phyloP scores from a whole-genome alignment of 1,140 invertebrate species.

The Lethocerus indicus region DNA sequence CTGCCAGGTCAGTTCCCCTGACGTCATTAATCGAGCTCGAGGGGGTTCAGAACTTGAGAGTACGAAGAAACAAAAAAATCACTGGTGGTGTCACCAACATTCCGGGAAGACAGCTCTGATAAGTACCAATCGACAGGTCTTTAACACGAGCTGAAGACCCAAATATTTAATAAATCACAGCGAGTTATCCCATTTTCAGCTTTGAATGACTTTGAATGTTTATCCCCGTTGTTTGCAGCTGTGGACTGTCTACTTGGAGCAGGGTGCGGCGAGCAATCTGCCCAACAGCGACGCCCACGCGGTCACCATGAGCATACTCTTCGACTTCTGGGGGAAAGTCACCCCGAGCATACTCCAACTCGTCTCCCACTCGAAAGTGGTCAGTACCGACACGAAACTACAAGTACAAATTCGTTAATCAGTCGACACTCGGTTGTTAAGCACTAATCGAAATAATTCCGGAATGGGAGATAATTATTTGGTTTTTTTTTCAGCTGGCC shows the following conservation, averaged over 20 bases:
- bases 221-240: conserved; percentile 34
- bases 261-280: conserved; percentile 48
- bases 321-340: conserved; percentile 97
- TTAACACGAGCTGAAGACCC: too few relatives aligned
- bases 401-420: background rate
- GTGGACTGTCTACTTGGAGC: conserved; percentile 97
- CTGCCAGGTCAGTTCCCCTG: conserved; percentile 58
- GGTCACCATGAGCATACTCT: conserved; percentile 62
- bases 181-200: too few relatives aligned
- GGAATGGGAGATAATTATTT: background rate
- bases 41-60: too few relatives aligned
- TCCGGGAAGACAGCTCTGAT: too few relatives aligned
- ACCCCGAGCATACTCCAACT: conserved; percentile 89
- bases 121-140: too few relatives aligned
- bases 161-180: too few relatives aligned
- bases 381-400: conserved; percentile 26
- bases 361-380: conserved; percentile 81
- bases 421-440: background rate
- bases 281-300: conserved; percentile 50
- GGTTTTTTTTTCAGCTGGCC: conserved; percentile 47
- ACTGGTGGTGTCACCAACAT: too few relatives aligned
- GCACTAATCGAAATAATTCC: background rate
- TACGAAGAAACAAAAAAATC: too few relatives aligned
- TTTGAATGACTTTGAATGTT: too few relatives aligned
- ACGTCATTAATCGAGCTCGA: too few relatives aligned